A percentile compares a stretch with the other conserved stretches of the same genome.
Evolutionary conservation across 2,113 vertebrate species (phyloP).

Genomic region (Speoplatyrhinus poulsoni): DNA sequence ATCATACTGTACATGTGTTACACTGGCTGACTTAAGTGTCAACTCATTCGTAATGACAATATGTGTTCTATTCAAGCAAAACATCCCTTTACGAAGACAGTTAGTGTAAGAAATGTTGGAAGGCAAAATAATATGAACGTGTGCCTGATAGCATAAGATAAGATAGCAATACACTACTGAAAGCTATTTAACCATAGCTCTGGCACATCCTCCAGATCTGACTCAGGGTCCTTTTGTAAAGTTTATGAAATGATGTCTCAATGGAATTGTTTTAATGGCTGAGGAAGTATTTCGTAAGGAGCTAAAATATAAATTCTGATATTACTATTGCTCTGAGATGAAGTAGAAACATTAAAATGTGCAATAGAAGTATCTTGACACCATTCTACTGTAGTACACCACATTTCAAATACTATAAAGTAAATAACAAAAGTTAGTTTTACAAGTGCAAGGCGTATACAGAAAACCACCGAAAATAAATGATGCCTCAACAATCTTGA

Average conservation of each 20-base stretch:
- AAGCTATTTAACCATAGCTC: slow-evolving; percentile 58
- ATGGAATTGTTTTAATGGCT: slow-evolving; percentile 63
- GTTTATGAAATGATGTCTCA: slow-evolving; percentile 59
- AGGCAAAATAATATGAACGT: slow-evolving; percentile 50
- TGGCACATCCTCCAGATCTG: slow-evolving; percentile 60
- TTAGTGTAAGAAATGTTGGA: slow-evolving; percentile 6
- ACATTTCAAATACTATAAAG: not conserved
- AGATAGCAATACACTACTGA: slow-evolving; percentile 55
- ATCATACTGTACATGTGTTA: not conserved
- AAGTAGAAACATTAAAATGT: not conserved
- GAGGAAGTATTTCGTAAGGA: slow-evolving; percentile 41
- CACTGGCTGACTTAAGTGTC: slow-evolving; percentile 13
- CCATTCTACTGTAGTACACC: not conserved
- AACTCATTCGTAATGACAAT: slow-evolving; percentile 1
- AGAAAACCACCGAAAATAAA: not conserved
- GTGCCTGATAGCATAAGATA: slow-evolving; percentile 54
- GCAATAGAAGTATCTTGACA: not conserved
- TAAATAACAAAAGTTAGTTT: not conserved
- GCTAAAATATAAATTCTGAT: slow-evolving; percentile 48
- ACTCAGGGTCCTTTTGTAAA: slow-evolving; percentile 59
- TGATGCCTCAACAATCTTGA: not conserved
- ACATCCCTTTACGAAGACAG: slow-evolving; percentile 34
- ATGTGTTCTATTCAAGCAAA: slow-evolving; percentile 20
- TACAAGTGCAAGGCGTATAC: not conserved
- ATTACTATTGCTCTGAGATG: slow-evolving; percentile 21